A percentile compares a stretch with the other conserved stretches of the same genome.
Conservation (phyloP, 1,140 invertebrate species). For the Aphidius gifuensis region DNA sequence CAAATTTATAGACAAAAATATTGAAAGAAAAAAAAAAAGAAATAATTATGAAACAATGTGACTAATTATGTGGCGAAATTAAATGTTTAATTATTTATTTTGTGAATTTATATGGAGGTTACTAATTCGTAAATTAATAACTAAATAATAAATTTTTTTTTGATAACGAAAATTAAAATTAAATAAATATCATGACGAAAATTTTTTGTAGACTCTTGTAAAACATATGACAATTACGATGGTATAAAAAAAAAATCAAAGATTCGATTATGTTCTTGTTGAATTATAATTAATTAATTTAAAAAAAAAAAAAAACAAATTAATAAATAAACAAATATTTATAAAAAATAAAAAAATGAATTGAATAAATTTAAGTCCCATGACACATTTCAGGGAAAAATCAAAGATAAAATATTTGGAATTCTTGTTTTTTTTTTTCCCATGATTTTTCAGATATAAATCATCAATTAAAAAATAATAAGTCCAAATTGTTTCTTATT, state of each 20-base stretch:
- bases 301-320: too few species aligned
- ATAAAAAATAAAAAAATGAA: background rate
- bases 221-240: constrained; percentile 33
- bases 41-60: constrained; percentile 3
- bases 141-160: background rate
- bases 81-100: constrained; percentile 13
- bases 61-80: constrained; percentile 10
- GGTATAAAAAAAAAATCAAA: constrained; percentile 44
- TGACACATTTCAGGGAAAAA: too few species aligned
- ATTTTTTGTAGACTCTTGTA: constrained; percentile 4
- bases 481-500: too few species aligned
- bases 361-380: too few species aligned
- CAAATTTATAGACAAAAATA: constrained; percentile 3
- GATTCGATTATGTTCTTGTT: constrained; percentile 56
- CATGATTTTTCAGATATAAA: too few species aligned
- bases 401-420: too few species aligned
- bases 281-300: constrained; percentile 47
- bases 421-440: too few species aligned
- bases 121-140: constrained; percentile 1
- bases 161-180: constrained; percentile 6
- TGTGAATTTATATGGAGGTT: constrained; percentile 7
- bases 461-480: too few species aligned
- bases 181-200: constrained; percentile 5
- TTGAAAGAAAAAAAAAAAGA: background rate
- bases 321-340: constrained; percentile 20